Evolutionary conservation across 37 sponge, comb jelly and placozoan genomes (phyloP).

Genomic region (Halichondria panicea): DNA sequence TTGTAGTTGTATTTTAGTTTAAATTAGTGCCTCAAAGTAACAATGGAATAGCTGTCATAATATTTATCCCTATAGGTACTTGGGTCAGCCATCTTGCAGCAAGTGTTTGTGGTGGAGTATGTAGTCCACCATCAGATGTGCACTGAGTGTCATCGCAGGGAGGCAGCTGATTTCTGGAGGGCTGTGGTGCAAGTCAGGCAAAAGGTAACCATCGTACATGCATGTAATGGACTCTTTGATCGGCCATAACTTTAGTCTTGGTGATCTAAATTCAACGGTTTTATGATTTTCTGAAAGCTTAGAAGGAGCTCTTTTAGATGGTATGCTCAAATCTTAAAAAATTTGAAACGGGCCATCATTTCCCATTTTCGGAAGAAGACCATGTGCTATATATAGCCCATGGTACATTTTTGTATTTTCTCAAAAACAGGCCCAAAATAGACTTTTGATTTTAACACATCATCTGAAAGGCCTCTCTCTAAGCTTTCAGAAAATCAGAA

Average conservation of each 20-base stretch:
- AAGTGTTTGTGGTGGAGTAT: slow-evolving; percentile 92
- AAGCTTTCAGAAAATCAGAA: too few relatives aligned
- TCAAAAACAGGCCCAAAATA: too few relatives aligned
- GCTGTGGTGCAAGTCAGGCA: slow-evolving; percentile 95
- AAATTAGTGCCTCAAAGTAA: too few relatives aligned
- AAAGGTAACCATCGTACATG: slow-evolving; percentile 51
- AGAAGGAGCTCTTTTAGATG: too few relatives aligned
- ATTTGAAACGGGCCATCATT: too few relatives aligned
- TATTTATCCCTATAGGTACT: slow-evolving; percentile 39
- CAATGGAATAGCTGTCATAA: too few relatives aligned
- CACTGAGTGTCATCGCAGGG: slow-evolving; percentile 87
- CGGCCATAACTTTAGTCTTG: slow-evolving; percentile 4
- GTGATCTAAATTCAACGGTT: background rate
- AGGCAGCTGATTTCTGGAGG: slow-evolving; percentile 91
- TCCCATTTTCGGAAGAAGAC: too few relatives aligned
- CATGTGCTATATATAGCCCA: too few relatives aligned
- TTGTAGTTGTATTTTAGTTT: background rate
- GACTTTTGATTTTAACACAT: too few relatives aligned
- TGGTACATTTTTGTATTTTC: too few relatives aligned
- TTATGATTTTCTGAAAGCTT: background rate
- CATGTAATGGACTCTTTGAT: background rate
- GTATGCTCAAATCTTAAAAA: too few relatives aligned
- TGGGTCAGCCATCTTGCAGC: slow-evolving; percentile 81
- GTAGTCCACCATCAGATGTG: slow-evolving; percentile 96
- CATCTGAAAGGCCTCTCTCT: too few relatives aligned